Conservation (phyloP, 1,140 invertebrate genomes). For the Polyergus mexicanus region DNA sequence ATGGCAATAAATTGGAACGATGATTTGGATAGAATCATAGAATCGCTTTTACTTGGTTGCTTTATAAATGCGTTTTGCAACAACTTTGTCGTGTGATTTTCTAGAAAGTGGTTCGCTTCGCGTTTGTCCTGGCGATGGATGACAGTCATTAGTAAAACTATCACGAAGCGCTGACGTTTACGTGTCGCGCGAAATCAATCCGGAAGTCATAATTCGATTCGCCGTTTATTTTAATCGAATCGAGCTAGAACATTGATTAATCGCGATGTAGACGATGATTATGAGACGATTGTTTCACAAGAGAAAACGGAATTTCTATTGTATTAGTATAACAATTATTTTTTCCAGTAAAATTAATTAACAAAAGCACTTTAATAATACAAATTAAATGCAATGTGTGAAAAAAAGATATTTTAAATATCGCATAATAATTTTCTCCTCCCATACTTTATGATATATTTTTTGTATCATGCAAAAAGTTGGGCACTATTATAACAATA, state of each 20-base stretch:
- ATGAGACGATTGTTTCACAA: background rate
- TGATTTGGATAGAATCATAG: constrained; percentile 15
- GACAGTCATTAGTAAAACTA: constrained; percentile 36
- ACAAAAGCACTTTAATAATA: too few species aligned
- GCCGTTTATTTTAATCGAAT: constrained; percentile 11
- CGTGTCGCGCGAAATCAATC: constrained; percentile 38
- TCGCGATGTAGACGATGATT: background rate
- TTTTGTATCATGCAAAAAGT: too few species aligned
- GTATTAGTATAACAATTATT: background rate
- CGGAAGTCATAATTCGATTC: constrained; percentile 30
- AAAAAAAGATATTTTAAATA: too few species aligned
- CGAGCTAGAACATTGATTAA: background rate
- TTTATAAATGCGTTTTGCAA: constrained; percentile 12
- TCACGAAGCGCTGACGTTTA: constrained; percentile 32
- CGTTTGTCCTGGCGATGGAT: constrained; percentile 6
- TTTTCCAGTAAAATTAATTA: too few species aligned
- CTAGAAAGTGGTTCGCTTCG: constrained; percentile 56
- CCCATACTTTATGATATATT: too few species aligned
- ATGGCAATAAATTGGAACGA: background rate
- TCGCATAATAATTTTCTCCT: too few species aligned
- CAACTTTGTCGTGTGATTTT: constrained; percentile 11
- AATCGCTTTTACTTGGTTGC: background rate
- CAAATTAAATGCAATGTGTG: too few species aligned
- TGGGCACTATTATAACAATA: background rate
- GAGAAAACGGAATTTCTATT: background rate